Percentiles rank a stretch among this genome's conserved stretches.
Evolutionary conservation across 2,113 vertebrate species (phyloP).

Genomic region (Ptilonorhynchus violaceus): DNA sequence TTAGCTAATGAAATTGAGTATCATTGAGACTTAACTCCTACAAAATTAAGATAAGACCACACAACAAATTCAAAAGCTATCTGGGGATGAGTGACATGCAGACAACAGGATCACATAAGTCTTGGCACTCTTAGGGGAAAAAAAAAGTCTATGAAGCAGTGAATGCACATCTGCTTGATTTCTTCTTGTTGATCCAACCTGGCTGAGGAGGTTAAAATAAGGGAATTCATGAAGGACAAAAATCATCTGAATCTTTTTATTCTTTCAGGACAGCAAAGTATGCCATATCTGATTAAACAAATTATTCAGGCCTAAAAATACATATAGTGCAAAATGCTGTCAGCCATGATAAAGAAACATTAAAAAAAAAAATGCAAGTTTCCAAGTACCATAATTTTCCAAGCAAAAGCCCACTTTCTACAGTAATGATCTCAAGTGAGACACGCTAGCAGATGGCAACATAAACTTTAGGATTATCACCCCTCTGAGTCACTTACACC

Average conservation of each 20-base stretch:
- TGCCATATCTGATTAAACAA: background rate
- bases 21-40: background rate
- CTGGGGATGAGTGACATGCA: background rate
- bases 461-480: background rate
- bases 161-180: background rate
- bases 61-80: background rate
- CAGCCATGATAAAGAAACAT: background rate
- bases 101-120: background rate
- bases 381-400: background rate
- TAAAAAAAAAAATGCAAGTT: background rate
- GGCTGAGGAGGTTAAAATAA: background rate
- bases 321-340: background rate
- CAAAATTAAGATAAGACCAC: background rate
- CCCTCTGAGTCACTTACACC: background rate
- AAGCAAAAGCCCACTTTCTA: background rate
- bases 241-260: background rate
- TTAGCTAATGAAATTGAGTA: background rate
- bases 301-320: background rate
- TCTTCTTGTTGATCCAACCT: background rate
- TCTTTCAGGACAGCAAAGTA: background rate
- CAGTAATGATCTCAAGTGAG: background rate
- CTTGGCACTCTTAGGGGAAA: background rate
- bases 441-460: background rate
- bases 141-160: background rate
- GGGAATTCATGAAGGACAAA: background rate